Conservation (phyloP, 2,113 vertebrate species). For the Edolisoma coerulescens region DNA sequence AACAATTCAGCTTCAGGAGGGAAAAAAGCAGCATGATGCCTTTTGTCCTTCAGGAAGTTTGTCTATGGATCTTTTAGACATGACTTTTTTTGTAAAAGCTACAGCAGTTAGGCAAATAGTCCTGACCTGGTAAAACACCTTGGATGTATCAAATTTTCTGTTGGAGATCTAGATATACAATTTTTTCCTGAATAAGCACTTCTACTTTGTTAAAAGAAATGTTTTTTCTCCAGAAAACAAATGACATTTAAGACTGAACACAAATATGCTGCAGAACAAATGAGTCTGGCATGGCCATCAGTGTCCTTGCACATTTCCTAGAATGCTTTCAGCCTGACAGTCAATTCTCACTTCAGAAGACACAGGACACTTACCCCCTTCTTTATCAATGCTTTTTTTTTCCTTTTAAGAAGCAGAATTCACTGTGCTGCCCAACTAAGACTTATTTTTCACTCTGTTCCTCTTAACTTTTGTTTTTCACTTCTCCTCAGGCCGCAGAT, state of each 20-base stretch:
- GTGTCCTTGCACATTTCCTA: background rate
- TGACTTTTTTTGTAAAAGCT: background rate
- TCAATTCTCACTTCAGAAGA: background rate
- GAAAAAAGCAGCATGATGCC: background rate
- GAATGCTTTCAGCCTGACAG: background rate
- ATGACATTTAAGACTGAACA: background rate
- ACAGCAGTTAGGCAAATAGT: background rate
- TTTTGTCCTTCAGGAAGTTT: background rate
- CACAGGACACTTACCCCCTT: background rate
- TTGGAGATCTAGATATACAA: background rate
- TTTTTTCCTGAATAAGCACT: background rate
- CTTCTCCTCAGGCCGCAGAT: background rate
- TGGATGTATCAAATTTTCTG: accelerated
- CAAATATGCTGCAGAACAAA: background rate
- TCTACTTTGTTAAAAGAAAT: background rate
- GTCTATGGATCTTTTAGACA: background rate
- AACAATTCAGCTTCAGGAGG: background rate
- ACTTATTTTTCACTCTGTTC: background rate
- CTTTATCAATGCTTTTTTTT: background rate
- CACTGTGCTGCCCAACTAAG: background rate
- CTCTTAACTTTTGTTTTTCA: background rate
- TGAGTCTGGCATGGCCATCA: background rate
- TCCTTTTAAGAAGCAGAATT: background rate
- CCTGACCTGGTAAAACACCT: background rate
- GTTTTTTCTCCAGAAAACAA: background rate